Percentiles rank a stretch among this genome's conserved stretches.
These are phyloP conservation scores for Phainopepla nitens DNA, from an alignment of 2,113 vertebrate genomes.

Conservation along the genomic window DNA sequence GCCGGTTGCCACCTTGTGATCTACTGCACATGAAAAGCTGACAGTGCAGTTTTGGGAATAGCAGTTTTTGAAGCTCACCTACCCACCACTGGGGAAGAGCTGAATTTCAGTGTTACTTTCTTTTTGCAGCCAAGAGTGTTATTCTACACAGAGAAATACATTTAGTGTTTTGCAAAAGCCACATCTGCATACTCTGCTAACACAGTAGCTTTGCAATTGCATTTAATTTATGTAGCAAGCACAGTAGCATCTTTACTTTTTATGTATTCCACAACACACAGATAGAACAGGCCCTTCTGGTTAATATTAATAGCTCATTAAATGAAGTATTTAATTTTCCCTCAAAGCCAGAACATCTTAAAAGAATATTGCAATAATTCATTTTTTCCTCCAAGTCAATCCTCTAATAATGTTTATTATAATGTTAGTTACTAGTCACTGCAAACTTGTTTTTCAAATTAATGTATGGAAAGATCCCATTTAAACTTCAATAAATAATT, in stretches of 20 bases:
- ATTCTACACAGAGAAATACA: background rate
- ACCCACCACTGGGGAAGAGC: background rate
- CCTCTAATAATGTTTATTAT: slow-evolving; percentile 47
- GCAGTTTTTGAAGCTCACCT: background rate
- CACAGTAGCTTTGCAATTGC: background rate
- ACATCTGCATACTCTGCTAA: background rate
- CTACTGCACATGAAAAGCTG: background rate
- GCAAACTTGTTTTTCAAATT: slow-evolving; percentile 71
- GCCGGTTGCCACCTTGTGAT: background rate
- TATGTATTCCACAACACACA: slow-evolving; percentile 30
- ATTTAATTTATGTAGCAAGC: background rate
- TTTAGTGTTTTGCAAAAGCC: background rate
- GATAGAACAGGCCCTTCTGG: slow-evolving; percentile 36
- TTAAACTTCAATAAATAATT: slow-evolving; percentile 73
- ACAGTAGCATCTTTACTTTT: background rate
- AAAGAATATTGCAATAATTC: slow-evolving; percentile 26
- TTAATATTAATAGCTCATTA: slow-evolving; percentile 78
- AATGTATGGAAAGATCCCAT: slow-evolving; percentile 66
- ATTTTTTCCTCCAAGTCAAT: slow-evolving; percentile 61
- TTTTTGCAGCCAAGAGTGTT: background rate
- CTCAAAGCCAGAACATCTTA: background rate
- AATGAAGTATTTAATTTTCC: slow-evolving; percentile 63
- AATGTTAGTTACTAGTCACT: slow-evolving; percentile 53
- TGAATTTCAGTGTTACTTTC: background rate
- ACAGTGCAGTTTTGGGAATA: background rate